phyloP scores from a whole-genome alignment of 2,113 vertebrate genomes.

The Colius striatus region DNA sequence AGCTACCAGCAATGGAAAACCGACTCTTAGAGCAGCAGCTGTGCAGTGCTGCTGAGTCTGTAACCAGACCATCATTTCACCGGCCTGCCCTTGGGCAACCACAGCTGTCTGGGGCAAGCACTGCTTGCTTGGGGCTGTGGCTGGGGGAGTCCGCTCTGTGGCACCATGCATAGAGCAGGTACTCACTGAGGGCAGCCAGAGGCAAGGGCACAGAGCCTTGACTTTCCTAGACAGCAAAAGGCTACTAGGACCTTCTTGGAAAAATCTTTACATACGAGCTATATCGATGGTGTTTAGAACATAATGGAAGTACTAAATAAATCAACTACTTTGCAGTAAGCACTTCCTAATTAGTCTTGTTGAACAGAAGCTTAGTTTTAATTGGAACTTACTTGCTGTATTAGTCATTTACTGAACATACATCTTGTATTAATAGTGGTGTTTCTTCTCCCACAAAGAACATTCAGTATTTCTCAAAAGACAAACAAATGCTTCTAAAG shows the following conservation, averaged over 20 bases:
- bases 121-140: neutral
- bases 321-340: neutral
- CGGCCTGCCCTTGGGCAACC: too few relatives aligned
- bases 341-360: neutral
- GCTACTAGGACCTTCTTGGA: neutral
- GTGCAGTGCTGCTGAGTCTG: neutral
- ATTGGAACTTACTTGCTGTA: neutral
- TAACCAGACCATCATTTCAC: neutral
- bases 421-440: neutral
- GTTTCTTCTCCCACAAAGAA: neutral
- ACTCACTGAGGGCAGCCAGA: neutral
- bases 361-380: neutral
- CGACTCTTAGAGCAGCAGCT: neutral
- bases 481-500: neutral
- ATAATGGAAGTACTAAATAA: neutral
- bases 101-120: neutral
- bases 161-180: fast-evolving
- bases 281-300: neutral
- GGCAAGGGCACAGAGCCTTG: neutral
- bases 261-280: neutral
- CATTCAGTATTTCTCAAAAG: neutral
- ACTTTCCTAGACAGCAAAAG: neutral
- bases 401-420: neutral
- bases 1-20: neutral
- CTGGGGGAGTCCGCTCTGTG: neutral